Evolutionary conservation across 1,140 invertebrate species (phyloP).

Genomic region (Lasioglossum baleicum): DNA sequence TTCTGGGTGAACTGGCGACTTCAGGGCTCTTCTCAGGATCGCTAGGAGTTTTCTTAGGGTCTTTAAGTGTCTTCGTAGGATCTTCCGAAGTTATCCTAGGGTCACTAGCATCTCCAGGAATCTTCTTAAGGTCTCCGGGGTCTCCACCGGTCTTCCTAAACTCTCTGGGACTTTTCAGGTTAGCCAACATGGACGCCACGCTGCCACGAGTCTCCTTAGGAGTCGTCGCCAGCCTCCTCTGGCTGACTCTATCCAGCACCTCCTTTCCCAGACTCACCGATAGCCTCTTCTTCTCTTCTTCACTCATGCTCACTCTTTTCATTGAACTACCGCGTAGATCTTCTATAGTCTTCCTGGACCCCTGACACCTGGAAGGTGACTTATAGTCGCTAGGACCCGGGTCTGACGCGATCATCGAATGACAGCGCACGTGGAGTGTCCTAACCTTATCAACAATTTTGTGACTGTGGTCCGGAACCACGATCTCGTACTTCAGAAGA

Average conservation of each 20-base stretch:
- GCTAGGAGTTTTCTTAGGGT: no score
- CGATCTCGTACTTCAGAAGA: slow-evolving; percentile 81
- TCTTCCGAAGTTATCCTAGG: no score
- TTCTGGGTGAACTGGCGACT: no score
- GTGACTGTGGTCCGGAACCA: slow-evolving; percentile 77
- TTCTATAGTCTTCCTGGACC: slow-evolving; percentile 54
- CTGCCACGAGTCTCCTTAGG: slow-evolving; percentile 85
- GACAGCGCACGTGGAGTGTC: slow-evolving; percentile 82
- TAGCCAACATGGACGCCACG: slow-evolving; percentile 80
- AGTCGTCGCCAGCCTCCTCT: slow-evolving; percentile 78
- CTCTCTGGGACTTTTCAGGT: slow-evolving; percentile 48
- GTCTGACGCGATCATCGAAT: slow-evolving; percentile 80
- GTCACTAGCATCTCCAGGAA: no score
- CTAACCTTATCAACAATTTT: no score
- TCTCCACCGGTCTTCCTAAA: no score
- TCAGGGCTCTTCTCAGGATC: no score
- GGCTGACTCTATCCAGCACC: slow-evolving; percentile 83
- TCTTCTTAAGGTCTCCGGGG: no score
- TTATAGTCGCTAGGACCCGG: slow-evolving; percentile 31
- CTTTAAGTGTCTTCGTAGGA: no score
- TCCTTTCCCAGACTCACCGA: slow-evolving; percentile 87
- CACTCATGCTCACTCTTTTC: slow-evolving; percentile 69
- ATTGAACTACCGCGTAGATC: slow-evolving; percentile 50
- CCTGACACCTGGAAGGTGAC: not conserved
- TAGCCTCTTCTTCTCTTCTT: slow-evolving; percentile 86